Base-by-base conservation (phyloP, 1,140 invertebrate species). In the Mactra quadrangularis region DNA sequence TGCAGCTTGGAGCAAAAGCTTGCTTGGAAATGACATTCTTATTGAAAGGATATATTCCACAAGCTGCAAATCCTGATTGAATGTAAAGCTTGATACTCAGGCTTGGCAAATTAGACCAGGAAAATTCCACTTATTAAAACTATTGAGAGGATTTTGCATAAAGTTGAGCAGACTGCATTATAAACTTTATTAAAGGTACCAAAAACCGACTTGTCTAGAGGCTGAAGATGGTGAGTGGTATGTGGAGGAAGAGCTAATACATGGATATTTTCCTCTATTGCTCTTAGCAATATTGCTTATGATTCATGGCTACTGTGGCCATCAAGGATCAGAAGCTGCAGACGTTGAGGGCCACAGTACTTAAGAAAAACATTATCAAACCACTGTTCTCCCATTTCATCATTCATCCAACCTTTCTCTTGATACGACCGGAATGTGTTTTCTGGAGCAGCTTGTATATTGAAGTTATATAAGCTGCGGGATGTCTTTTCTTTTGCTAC, bases 241-340 rank as follows among this genome's bases (percentile, higher is more conserved):
- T 85, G 86, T 29, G 71, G 76, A 15, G 81, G 86, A 11, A 87
- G 31, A 57, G 7, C 25, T 4, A 27, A 3, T 11, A 57, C 9
- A n/a, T 29, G 1, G 38, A 86, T 83, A 77, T 82, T 66, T 72
- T 85, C 53, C 15, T 62, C 47, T 0, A 53, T 70, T 1, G 83
- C 85, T n/a, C 4, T 60, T n/a, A 85, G 66, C 4, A 89, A 22
- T 1, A 89, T 35, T 6, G 45, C 83, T 1, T 84, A 22, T 0
- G 68, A 53, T 53, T 85, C 82, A 76, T 88, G 86, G 41, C 41
- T 68, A n/a, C 45, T 22, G 55, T 88, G 88, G 0, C 70, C 83
- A 74, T 87, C 87, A 17, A 88, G 50, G 25, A 88, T 74, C 2
- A 89, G 64, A 1, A 88, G 29, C 25, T 86, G 86, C 17, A 83